Evolutionary conservation across 2,888 invertebrate genomes (phyloP), one percentile per base, ranked within the genome.

Genomic region (Caenorhabditis zanzibari): DNA sequence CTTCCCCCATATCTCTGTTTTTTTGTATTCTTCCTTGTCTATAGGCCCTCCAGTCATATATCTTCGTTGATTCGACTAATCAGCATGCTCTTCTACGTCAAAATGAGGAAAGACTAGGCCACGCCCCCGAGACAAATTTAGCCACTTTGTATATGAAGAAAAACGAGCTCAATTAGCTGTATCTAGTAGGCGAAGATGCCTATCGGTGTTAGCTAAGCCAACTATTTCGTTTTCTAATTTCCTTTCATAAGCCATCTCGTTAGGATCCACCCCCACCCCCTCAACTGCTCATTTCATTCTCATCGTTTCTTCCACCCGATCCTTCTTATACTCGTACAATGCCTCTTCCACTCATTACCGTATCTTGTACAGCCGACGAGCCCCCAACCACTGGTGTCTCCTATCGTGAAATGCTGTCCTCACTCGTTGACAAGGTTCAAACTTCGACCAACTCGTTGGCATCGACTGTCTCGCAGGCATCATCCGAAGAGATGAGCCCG

Each of bases 401-500:
- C 14, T 72, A 75, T 22, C 74, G 81, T 22, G 68, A 73, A 71
- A 89, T 89, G 89, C 71, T 89, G n/a, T 83, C 88, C 26, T 84
- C 85, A 28, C 72, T 88, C 10, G 85, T 88, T 16, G 86, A 87
- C 54, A 86, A 86, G 58, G 89, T 89, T 35, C 88, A 88, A 77
- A 84, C 87, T 3, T 89, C 89, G 22, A 89, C 89, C 7, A 84
- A 84, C 16, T 87, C 88, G 47, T 54, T 89, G 61, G 88, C 87
- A 10, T 89, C 89, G 19, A 86, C 85, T 9, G 85, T 88, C 28
- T 88, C 88, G 32, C 82, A 82, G 41, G 86, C 86, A 6, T 87
- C 88, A 12, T 85, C 85, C 0, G 86, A 86, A 19, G 86, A 86
- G 22, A 69, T 81, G 68, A 47, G 59, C 7, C 75, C 80, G 19